Conservation (phyloP, 1,140 invertebrate species). For the Thaumetopoea pityocampa region DNA sequence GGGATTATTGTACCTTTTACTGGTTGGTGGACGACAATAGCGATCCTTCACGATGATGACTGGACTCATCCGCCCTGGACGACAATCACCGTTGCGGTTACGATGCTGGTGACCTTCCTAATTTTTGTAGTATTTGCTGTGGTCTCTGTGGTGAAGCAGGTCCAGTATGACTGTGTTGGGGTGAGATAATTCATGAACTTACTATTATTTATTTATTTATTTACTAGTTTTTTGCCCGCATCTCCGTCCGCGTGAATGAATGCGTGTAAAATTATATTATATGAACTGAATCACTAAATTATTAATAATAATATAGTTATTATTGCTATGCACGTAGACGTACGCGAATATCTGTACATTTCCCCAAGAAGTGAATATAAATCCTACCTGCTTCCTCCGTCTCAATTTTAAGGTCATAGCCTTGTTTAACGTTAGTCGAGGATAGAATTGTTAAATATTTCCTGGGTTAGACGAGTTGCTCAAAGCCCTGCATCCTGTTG, state of each 20-base stretch:
- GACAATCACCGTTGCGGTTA: constrained; percentile 19
- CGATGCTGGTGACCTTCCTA: constrained; percentile 10
- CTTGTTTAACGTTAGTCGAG: constrained; percentile 4
- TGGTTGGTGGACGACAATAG: constrained; percentile 34
- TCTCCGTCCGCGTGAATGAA: too few relatives aligned
- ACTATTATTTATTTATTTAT: too few relatives aligned
- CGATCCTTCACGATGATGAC: constrained; percentile 13
- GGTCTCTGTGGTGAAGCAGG: constrained; percentile 42
- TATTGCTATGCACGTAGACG: neutral
- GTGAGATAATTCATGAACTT: constrained; percentile 8
- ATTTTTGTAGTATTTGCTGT: constrained; percentile 30
- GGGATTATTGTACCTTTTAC: constrained; percentile 28
- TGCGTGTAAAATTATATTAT: too few relatives aligned
- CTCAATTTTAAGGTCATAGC: constrained; percentile 8
- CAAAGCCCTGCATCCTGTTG: too few relatives aligned
- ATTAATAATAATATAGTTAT: neutral
- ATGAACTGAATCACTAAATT: too few relatives aligned
- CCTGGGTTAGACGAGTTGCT: too few relatives aligned
- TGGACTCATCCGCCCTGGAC: constrained; percentile 35
- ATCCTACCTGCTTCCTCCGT: constrained; percentile 3
- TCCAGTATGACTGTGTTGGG: constrained; percentile 36
- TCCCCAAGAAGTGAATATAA: constrained; percentile 5
- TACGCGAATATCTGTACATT: constrained; percentile 1
- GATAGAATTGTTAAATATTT: constrained; percentile 9
- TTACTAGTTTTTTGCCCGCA: too few relatives aligned